These are phyloP conservation scores for Eupristina koningsbergeri DNA, from an alignment of 1,140 invertebrate species.

Conservation along the genomic window DNA sequence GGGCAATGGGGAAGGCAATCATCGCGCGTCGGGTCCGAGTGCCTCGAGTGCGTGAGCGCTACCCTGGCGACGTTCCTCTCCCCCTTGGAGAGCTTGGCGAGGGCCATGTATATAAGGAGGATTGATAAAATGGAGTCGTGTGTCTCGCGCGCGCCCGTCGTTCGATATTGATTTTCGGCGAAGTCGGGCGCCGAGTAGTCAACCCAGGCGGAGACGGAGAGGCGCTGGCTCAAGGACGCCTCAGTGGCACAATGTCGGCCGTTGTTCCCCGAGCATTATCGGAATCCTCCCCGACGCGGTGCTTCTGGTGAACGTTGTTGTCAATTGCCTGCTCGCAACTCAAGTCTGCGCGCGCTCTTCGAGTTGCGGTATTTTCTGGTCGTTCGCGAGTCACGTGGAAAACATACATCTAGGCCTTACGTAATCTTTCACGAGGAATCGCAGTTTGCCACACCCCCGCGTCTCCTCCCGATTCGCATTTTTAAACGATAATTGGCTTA, in stretches of 20 bases:
- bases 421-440: conserved; percentile 60
- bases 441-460: conserved; percentile 65
- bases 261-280: background rate
- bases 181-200: background rate
- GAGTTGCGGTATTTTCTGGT: conserved; percentile 15
- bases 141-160: background rate
- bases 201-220: background rate
- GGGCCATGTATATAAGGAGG: background rate
- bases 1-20: background rate
- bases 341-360: conserved; percentile 50
- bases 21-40: background rate
- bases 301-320: background rate
- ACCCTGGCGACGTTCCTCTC: background rate
- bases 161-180: conserved; percentile 45
- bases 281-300: background rate
- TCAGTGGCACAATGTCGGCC: background rate
- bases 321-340: background rate
- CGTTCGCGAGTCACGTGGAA: conserved; percentile 64
- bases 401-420: conserved; percentile 61
- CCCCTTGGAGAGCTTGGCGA: background rate
- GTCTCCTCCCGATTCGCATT: background rate
- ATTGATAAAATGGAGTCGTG: conserved; percentile 45
- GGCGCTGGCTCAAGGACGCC: conserved; percentile 26
- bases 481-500: background rate
- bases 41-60: background rate